Evolutionary conservation across 2,797 vertebrate species (phyloP), one percentile per base, ranked within the genome.

Genomic region (Melanotaenia maccullochi): DNA sequence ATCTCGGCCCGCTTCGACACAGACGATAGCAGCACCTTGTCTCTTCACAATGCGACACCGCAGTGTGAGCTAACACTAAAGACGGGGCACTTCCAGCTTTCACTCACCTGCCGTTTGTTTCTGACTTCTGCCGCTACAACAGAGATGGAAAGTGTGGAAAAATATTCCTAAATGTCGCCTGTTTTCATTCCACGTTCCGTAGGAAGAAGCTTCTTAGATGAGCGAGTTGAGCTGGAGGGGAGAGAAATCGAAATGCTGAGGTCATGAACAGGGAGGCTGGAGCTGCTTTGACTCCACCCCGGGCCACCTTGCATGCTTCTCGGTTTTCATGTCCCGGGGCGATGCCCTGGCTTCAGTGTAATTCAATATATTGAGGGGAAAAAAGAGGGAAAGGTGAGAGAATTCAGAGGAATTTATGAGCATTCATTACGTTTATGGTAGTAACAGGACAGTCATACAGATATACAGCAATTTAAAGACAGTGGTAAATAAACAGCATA

Each of bases 211-310:
- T 25, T 36, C 12, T 18, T 2, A 9, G 22, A 38, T 18, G 4
- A 11, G 9, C 2, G 20, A 20, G 5, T 32, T 64, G 22, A 40
- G 73, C 40, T 24, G 35, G 24, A 58, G n/a, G 32, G 35, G 20
- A 14, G 18, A 22, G 9, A 14, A 85, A 16, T 42, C 64, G 28
- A 14, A 56, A n/a, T 11, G 70, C 67, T 22, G 66, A 33, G 66
- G 16, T 64, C 4, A 20, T 12, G 36, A 55, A 56, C 8, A 30
- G 28, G 1, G 57, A 63, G 40, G 55, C 68, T 74, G 73, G 47
- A 35, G 70, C 57, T 20, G 83, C 76, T 54, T 24, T 77, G 88
- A 67, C 92, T 90, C 90, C 92, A 71, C 90, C 90, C 90, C 58
- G 56, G 65, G 28, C 49, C 70, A 67, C 83, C 76, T 68, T 40